Base-by-base conservation (phyloP, 2,797 vertebrate species). In the Cyclura pinguis region DNA sequence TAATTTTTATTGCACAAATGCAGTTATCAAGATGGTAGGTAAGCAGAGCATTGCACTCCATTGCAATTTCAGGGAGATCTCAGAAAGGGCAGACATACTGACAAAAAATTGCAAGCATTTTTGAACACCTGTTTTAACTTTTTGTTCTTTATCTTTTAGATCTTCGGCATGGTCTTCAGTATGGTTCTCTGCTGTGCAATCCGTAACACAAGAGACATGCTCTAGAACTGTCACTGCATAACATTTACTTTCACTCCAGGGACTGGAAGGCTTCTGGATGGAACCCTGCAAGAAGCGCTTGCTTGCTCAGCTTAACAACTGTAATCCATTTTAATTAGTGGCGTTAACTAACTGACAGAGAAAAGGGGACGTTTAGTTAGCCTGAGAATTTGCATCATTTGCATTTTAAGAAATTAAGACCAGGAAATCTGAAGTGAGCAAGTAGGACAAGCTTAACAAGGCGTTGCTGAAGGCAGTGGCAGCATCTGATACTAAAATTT, bases 81-180 rank as follows among this genome's bases (percentile, higher is more conserved):
- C n/a, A 55, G 72, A 84, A 77, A 27, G 32, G 16, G 32, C 42
- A 74, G 10, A 13, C 35, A 29, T 62, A 50, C 7, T 64, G 73
- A 20, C 27, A 74, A n/a, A 81, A 12, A 4, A 20, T 2, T 47
- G 62, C 85, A 73, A 6, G 3, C 3, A n/a, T 74, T 81, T 76
- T n/a, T 88, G 78, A 47, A 86, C 72, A 80, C 91, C 80, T 88
- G 69, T 50, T 77, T 97, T 95, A 97, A 83, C 85, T 52, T 13
- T 50, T 22, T 85, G 73, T 89, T 94, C 93, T 92, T 96, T 97
- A 91, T 96, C 84, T 97, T 96, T 90, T 97, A 99, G 99, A 98
- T 99, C 93, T 98, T 99, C 82, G 99, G 98, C 80, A 99, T 99
- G 99, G 97, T 99, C 96, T 99, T 99, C 98, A 99, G 99, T 96